These are phyloP conservation scores for Echeneis naucrates DNA, from an alignment of 2,797 vertebrate species.

Conservation along the genomic window DNA sequence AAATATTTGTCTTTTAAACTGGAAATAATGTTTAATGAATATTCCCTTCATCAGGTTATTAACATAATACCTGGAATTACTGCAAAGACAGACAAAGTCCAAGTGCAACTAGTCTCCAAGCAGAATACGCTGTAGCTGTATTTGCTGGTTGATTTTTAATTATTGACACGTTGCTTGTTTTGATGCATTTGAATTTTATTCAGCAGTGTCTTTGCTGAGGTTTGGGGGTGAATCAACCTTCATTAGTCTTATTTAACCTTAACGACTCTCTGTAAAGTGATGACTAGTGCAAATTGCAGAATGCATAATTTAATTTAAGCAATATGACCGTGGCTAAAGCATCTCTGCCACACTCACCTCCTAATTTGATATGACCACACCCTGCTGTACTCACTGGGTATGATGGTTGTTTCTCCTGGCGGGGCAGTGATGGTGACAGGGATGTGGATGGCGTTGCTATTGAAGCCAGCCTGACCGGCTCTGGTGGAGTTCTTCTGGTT, in stretches of 20 bases:
- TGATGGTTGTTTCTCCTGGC: conserved; percentile 88
- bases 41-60: neutral
- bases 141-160: neutral
- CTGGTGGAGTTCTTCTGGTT: conserved; percentile 95
- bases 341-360: neutral
- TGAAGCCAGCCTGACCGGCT: conserved; percentile 84
- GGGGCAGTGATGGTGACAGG: conserved; percentile 91
- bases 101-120: neutral
- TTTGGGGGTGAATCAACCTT: neutral
- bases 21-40: no score
- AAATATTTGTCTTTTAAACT: neutral
- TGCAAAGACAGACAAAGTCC: neutral
- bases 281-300: neutral
- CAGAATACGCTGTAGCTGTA: neutral
- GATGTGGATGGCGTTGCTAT: conserved; percentile 86
- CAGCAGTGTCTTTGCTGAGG: neutral
- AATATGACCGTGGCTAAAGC: neutral
- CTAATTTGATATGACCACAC: neutral
- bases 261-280: conserved; percentile 14
- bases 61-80: neutral
- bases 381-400: conserved; percentile 85
- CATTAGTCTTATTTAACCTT: conserved; percentile 8
- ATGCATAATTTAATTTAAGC: no score
- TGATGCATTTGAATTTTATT: neutral
- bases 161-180: neutral